These are phyloP conservation scores for Silurus glanis DNA, from an alignment of 2,113 vertebrate species.

Conservation along the genomic window DNA sequence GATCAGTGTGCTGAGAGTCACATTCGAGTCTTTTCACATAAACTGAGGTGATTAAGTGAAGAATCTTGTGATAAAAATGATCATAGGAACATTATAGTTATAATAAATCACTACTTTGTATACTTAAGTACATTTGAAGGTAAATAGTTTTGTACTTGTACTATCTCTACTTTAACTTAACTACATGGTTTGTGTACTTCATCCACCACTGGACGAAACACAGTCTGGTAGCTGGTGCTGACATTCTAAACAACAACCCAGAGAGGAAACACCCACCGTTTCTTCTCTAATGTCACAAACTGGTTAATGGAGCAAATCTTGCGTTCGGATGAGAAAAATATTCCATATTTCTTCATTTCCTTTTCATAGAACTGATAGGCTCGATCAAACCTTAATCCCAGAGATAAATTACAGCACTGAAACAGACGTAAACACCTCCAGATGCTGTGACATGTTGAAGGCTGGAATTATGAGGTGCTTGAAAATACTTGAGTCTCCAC, in stretches of 20 bases:
- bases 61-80: no score
- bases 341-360: not conserved
- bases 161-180: no score
- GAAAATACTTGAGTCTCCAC: not conserved
- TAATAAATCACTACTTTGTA: no score
- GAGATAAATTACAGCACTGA: slow-evolving; percentile 14
- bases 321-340: not conserved
- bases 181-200: no score
- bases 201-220: not conserved
- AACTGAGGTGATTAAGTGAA: no score
- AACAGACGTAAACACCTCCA: slow-evolving; percentile 21
- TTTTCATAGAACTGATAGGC: not conserved
- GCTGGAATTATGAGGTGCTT: slow-evolving; percentile 10
- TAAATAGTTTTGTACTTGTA: no score
- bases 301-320: not conserved
- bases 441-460: slow-evolving; percentile 34
- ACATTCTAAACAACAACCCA: not conserved
- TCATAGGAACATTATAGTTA: no score
- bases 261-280: not conserved
- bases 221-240: not conserved
- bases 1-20: no score
- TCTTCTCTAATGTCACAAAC: not conserved
- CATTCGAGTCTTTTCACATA: no score
- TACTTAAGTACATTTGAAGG: no score
- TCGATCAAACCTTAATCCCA: not conserved